These are phyloP conservation scores for Thamnophis elegans DNA, from an alignment of 2,797 vertebrate species.

Conservation along the genomic window DNA sequence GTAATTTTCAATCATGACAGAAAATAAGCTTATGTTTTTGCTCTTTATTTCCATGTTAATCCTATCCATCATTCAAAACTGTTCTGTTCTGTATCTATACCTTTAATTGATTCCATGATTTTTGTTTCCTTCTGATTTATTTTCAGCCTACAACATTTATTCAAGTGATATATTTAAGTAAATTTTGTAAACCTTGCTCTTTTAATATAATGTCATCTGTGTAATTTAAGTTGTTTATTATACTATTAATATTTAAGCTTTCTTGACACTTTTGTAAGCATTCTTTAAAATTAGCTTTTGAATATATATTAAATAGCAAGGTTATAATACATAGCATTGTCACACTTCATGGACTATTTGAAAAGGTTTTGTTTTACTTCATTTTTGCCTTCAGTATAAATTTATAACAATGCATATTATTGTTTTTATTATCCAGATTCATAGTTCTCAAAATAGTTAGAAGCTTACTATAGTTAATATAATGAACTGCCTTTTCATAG, in stretches of 20 bases:
- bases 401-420: background rate
- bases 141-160: background rate
- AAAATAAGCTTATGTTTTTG: background rate
- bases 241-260: background rate
- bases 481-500: background rate
- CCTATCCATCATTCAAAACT: background rate
- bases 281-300: background rate
- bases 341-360: background rate
- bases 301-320: background rate
- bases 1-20: background rate
- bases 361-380: background rate
- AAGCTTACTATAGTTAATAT: background rate
- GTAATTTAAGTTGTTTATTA: background rate
- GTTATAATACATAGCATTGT: background rate
- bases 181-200: background rate
- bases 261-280: background rate
- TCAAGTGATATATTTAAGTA: background rate
- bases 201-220: background rate
- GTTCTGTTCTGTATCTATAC: background rate
- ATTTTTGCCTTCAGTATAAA: background rate
- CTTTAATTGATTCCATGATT: background rate
- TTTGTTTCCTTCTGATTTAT: background rate
- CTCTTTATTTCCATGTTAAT: background rate
- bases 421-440: background rate
- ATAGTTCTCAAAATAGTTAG: background rate